These are phyloP conservation scores for Drosophila subquinaria DNA, from an alignment of 2,888 invertebrate genomes.

Conservation along the genomic window DNA sequence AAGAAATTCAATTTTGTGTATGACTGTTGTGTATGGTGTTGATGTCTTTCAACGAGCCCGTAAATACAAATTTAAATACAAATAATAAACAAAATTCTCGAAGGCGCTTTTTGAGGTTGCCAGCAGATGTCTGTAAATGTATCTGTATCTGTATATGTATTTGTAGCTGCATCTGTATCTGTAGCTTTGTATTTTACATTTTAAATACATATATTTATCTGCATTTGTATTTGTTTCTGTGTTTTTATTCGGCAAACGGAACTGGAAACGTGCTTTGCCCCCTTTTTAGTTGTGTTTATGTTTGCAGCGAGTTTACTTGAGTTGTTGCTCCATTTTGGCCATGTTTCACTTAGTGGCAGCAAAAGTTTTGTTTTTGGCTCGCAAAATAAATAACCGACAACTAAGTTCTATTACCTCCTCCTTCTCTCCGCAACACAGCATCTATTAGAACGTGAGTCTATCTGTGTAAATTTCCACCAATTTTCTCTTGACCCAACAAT, in stretches of 20 bases:
- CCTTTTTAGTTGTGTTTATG: constrained; percentile 28
- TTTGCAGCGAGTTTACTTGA: constrained; percentile 26
- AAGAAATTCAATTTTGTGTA: neutral
- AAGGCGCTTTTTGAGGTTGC: constrained; percentile 14
- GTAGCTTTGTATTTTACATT: neutral
- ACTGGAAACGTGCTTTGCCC: constrained; percentile 26
- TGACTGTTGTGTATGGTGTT: neutral
- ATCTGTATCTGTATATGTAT: constrained; percentile 3
- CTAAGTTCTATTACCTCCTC: constrained; percentile 21
- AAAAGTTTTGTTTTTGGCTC: constrained; percentile 28
- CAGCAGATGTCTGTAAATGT: constrained; percentile 27
- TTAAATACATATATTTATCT: neutral
- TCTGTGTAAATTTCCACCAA: constrained; percentile 55
- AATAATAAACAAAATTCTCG: constrained; percentile 64
- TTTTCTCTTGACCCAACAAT: constrained; percentile 27
- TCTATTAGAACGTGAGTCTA: constrained; percentile 50
- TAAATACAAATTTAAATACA: constrained; percentile 42
- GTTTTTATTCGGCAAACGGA: constrained; percentile 4
- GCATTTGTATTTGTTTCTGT: neutral
- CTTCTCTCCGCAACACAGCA: neutral
- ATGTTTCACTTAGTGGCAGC: constrained; percentile 52
- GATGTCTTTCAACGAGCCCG: constrained; percentile 43
- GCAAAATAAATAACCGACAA: constrained; percentile 47
- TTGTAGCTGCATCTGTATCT: constrained; percentile 2
- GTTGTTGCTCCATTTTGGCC: constrained; percentile 40